Evolutionary conservation across 2,888 invertebrate species (phyloP).

Genomic region (Brachypterus glaber): DNA sequence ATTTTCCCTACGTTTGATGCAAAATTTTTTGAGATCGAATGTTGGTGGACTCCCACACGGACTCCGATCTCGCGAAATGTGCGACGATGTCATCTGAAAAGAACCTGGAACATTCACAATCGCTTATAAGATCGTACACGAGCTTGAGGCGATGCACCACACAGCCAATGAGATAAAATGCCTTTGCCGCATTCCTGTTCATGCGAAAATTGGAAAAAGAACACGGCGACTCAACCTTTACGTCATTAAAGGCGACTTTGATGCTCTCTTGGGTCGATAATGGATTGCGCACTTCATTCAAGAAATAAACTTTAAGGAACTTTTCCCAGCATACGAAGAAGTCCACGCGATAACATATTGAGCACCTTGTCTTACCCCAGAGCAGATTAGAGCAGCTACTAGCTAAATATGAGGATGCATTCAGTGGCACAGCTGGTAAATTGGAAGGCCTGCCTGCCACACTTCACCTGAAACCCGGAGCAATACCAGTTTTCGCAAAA

Average conservation of each 20-base stretch:
- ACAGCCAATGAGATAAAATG: not conserved
- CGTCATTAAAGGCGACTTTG: too few relatives aligned
- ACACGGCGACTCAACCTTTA: constrained; percentile 1
- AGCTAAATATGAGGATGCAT: constrained; percentile 18
- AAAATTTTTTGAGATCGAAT: constrained; percentile 7
- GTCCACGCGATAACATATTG: constrained; percentile 1
- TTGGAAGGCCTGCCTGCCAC: too few relatives aligned
- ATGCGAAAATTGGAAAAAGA: constrained; percentile 5
- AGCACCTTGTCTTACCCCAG: constrained; percentile 3
- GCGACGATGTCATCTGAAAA: not conserved
- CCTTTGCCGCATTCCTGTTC: constrained; percentile 2
- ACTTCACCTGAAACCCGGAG: constrained; percentile 21
- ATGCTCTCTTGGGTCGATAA: too few relatives aligned
- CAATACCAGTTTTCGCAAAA: constrained; percentile 20
- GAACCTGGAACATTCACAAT: too few relatives aligned
- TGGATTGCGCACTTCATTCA: too few relatives aligned
- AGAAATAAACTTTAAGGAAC: too few relatives aligned
- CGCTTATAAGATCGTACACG: constrained; percentile 2
- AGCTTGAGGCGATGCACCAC: constrained; percentile 2
- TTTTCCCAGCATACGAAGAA: not conserved
- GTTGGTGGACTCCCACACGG: not conserved
- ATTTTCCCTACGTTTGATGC: constrained; percentile 10
- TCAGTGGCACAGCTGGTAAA: constrained; percentile 20
- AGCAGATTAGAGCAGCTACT: constrained; percentile 10
- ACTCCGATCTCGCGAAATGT: too few relatives aligned